Conservation (phyloP, 2,113 vertebrate genomes). For the Myrmecobius fasciatus region DNA sequence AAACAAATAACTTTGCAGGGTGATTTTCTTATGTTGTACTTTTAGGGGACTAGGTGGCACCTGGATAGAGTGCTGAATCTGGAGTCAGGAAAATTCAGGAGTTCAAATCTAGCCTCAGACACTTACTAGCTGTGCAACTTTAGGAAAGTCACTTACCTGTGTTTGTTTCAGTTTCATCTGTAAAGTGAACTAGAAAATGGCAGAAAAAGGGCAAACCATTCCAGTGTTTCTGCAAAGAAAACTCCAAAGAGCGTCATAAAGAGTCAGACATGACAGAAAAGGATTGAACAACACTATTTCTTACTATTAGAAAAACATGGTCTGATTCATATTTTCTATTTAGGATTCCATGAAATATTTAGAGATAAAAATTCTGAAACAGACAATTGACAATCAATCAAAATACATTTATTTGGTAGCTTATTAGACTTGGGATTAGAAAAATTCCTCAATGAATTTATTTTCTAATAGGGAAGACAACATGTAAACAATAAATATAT, state of each 20-base stretch:
- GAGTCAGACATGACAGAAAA: neutral
- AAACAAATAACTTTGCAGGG: constrained; percentile 55
- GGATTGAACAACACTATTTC: neutral
- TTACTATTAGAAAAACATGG: constrained; percentile 54
- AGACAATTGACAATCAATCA: constrained; percentile 36
- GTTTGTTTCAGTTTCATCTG: neutral
- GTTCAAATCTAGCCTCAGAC: neutral
- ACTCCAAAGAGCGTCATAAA: neutral
- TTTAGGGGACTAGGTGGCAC: neutral
- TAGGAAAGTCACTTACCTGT: neutral
- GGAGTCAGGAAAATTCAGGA: neutral
- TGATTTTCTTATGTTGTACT: constrained; percentile 69
- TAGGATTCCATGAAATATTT: constrained; percentile 74
- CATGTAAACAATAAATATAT: neutral
- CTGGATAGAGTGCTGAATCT: neutral
- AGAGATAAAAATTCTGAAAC: constrained; percentile 64
- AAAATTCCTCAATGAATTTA: neutral
- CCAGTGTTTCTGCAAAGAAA: neutral
- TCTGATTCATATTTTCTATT: constrained; percentile 73
- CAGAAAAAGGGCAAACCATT: too few relatives aligned
- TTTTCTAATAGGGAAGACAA: neutral
- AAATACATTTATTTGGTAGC: neutral
- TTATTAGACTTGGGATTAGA: neutral
- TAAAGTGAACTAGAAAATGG: neutral
- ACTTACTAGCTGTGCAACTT: neutral